phyloP scores from a whole-genome alignment of 2,888 invertebrate species.

The Clusia tigrina region DNA sequence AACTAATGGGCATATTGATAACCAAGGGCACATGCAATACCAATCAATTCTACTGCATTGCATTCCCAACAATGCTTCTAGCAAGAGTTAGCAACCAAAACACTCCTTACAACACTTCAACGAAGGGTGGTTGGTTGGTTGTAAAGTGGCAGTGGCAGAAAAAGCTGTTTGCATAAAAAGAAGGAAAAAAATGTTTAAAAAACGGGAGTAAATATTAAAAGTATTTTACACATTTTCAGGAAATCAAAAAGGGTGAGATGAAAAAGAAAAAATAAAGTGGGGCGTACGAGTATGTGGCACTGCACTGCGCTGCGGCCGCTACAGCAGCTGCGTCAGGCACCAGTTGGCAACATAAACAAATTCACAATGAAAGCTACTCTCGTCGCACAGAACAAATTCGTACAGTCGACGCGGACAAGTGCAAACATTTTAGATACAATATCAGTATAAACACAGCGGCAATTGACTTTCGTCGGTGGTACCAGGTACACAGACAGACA shows the following conservation, averaged over 20 bases:
- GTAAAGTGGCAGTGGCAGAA: not conserved
- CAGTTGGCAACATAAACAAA: slow-evolving; percentile 16
- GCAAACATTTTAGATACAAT: not conserved
- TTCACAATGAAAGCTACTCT: not conserved
- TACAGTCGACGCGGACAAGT: not conserved
- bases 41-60: too few species aligned
- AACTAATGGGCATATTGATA: too few species aligned
- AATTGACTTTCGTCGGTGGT: slow-evolving; percentile 11
- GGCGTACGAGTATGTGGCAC: too few species aligned
- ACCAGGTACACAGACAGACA: not conserved
- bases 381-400: not conserved
- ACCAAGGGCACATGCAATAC: not conserved
- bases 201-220: not conserved
- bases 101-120: not conserved
- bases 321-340: not conserved
- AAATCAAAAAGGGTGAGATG: not conserved
- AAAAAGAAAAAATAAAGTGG: slow-evolving; percentile 11
- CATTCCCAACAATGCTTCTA: not conserved
- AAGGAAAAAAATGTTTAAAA: not conserved
- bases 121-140: not conserved
- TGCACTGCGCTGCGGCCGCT: too few species aligned
- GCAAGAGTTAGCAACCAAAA: too few species aligned
- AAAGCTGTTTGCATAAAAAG: slow-evolving; percentile 1
- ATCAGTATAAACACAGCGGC: slow-evolving; percentile 1
- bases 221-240: slow-evolving; percentile 8